Conservation (phyloP, 2,113 vertebrate genomes). For the Progne subis region DNA sequence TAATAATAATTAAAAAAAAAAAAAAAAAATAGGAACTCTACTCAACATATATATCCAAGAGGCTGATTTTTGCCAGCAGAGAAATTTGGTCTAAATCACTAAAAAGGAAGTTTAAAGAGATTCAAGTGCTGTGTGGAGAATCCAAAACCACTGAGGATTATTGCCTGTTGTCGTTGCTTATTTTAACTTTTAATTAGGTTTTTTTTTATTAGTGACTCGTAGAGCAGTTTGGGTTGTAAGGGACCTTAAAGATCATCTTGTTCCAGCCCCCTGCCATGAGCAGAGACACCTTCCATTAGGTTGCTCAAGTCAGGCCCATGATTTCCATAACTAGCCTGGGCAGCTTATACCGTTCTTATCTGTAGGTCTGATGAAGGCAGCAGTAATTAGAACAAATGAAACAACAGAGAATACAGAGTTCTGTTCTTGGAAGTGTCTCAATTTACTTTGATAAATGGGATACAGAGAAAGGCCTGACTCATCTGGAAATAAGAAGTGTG, state of each 20-base stretch:
- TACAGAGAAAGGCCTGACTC: background rate
- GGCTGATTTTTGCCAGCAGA: background rate
- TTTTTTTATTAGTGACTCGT: background rate
- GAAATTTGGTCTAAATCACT: background rate
- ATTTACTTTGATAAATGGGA: background rate
- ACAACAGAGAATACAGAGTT: background rate
- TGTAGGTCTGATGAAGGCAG: background rate
- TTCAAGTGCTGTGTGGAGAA: rapidly evolving
- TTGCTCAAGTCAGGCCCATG: background rate
- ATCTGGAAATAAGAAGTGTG: background rate
- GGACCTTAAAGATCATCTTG: background rate
- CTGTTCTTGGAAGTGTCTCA: background rate
- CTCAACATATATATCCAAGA: background rate
- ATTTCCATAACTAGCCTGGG: background rate
- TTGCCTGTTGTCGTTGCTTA: background rate
- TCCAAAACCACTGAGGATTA: background rate
- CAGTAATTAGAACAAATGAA: background rate
- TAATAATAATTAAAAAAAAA: background rate
- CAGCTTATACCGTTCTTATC: background rate
- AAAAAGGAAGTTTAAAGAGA: background rate
- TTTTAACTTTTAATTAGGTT: background rate
- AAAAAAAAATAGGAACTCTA: background rate
- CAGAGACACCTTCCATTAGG: background rate
- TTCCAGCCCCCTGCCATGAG: background rate
- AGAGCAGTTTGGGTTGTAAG: background rate